Evolutionary conservation across 2,113 vertebrate genomes (phyloP).

Genomic region (Oryzias celebensis): DNA sequence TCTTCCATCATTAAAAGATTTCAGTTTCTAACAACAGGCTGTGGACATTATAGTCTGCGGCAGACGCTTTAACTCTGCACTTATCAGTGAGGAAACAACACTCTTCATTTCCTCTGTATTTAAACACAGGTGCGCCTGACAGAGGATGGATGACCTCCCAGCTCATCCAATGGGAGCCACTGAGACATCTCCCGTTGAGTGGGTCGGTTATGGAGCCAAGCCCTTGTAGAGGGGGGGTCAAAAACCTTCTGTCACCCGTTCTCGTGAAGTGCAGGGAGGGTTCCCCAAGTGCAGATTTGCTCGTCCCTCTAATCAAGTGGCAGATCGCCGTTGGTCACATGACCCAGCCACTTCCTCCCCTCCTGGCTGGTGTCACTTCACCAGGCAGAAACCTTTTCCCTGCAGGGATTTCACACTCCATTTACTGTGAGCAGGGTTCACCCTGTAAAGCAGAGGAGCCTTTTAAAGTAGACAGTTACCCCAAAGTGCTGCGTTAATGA

Average conservation of each 20-base stretch:
- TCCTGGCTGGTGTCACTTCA: conserved; percentile 49
- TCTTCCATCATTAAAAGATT: conserved; percentile 45
- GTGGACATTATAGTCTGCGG: conserved; percentile 39
- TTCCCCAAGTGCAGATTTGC: conserved; percentile 39
- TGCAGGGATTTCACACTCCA: conserved; percentile 29
- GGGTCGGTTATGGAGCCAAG: conserved; percentile 55
- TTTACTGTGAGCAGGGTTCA: conserved; percentile 27
- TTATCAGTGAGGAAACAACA: conserved; percentile 47
- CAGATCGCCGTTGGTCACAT: conserved; percentile 47
- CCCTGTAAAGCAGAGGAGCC: conserved; percentile 20
- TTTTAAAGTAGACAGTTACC: conserved; percentile 21
- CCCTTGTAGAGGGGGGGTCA: conserved; percentile 73
- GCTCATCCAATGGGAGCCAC: conserved; percentile 38
- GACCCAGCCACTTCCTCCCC: conserved; percentile 37
- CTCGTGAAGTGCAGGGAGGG: conserved; percentile 15
- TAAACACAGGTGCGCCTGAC: conserved; percentile 54
- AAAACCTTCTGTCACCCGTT: conserved; percentile 37
- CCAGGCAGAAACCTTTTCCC: conserved; percentile 29
- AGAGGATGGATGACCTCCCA: conserved; percentile 55
- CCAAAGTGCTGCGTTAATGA: neutral
- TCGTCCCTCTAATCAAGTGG: conserved; percentile 39
- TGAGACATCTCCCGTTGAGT: conserved; percentile 61
- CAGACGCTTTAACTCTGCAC: conserved; percentile 15
- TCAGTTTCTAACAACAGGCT: conserved; percentile 42
- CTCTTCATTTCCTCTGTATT: conserved; percentile 32